These are phyloP conservation scores for Epizoanthus ramosus DNA, from an alignment of 92 coral and sea anemone species.

Conservation along the genomic window DNA sequence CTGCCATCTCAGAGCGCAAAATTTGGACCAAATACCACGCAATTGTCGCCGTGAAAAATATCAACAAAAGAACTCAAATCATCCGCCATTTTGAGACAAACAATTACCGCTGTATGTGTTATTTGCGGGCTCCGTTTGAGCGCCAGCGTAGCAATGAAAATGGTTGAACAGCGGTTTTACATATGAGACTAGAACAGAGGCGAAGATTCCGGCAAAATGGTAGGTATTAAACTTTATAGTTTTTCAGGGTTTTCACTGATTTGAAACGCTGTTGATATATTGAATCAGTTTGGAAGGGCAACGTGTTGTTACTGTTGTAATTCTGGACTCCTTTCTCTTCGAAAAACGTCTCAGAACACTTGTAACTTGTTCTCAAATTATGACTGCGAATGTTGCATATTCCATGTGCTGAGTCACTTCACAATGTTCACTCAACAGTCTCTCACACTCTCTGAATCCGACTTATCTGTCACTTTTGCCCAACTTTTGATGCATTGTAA, in stretches of 20 bases:
- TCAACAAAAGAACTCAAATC: conserved; percentile 9
- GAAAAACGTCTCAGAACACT: not conserved
- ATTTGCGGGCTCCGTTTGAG: conserved; percentile 49
- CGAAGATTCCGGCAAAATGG: conserved; percentile 60
- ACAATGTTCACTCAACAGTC: not conserved
- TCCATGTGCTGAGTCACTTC: conserved; percentile 79
- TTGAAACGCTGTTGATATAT: not conserved
- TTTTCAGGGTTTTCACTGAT: not conserved
- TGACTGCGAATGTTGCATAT: not conserved
- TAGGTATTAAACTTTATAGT: conserved; percentile 31
- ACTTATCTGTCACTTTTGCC: too few species aligned
- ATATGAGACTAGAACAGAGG: conserved; percentile 28
- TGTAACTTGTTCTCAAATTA: not conserved
- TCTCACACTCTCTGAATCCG: too few species aligned
- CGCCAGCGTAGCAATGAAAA: conserved; percentile 46
- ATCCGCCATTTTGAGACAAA: conserved; percentile 37
- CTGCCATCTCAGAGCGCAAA: conserved; percentile 3
- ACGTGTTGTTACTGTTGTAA: not conserved
- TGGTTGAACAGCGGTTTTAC: conserved; percentile 49
- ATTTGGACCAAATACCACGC: not conserved
- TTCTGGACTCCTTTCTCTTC: not conserved
- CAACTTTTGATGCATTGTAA: too few species aligned
- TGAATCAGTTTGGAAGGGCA: too few species aligned
- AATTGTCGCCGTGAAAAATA: not conserved
- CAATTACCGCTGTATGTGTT: conserved; percentile 30